Conservation (phyloP, 2,797 vertebrate species). For the Mormyrus hasselquistii region DNA sequence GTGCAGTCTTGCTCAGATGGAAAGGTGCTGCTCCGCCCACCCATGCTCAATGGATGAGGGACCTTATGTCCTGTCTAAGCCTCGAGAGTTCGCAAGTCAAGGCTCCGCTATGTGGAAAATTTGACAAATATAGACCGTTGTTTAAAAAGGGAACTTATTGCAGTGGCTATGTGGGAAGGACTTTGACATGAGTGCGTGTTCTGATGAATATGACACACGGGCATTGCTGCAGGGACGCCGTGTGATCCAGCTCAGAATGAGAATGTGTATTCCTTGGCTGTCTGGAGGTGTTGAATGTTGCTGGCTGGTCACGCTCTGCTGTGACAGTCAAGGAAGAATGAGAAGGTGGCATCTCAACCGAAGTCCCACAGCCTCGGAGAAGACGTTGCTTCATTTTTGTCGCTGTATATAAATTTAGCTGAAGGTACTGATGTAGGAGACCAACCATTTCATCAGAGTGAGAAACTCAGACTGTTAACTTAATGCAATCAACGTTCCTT, state of each 20-base stretch:
- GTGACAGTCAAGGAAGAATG: neutral
- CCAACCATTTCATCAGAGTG: neutral
- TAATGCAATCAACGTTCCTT: neutral
- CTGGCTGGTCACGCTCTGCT: neutral
- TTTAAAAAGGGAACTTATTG: neutral
- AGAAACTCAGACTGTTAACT: neutral
- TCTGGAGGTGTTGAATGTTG: neutral
- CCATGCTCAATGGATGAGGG: too few relatives aligned
- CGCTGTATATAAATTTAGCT: neutral
- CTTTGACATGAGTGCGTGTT: neutral
- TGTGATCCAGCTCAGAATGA: neutral
- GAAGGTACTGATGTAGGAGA: neutral
- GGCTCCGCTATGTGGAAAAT: neutral
- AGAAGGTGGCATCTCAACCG: neutral
- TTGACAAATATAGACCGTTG: neutral
- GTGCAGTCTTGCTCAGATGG: too few relatives aligned
- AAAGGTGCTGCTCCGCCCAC: too few relatives aligned
- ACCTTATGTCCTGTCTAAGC: too few relatives aligned
- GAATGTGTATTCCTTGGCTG: neutral
- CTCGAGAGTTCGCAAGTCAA: too few relatives aligned
- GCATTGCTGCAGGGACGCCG: neutral
- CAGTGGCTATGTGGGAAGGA: neutral
- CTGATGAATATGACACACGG: neutral
- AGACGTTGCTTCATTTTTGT: neutral
- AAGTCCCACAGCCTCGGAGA: neutral